A percentile compares a stretch with the other conserved stretches of the same genome.
phyloP scores from a whole-genome alignment of 2,797 vertebrate genomes.

The Cryptoprocta ferox region DNA sequence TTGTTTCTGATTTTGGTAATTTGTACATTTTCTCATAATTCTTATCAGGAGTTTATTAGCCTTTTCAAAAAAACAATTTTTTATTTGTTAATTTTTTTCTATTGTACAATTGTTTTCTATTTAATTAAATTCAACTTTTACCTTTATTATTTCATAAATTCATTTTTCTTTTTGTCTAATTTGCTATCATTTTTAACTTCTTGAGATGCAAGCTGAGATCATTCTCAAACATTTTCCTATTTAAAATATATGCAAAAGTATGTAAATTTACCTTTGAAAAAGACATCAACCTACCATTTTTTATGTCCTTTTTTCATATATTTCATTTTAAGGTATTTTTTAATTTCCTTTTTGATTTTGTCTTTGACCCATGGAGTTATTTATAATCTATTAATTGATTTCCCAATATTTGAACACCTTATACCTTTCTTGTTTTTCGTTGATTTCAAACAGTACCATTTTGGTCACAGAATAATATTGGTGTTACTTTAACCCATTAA shows the following conservation, averaged over 20 bases:
- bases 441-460: background rate
- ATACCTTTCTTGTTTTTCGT: background rate
- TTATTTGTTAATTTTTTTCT: background rate
- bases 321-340: background rate
- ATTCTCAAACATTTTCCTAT: background rate
- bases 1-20: background rate
- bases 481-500: background rate
- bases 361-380: background rate
- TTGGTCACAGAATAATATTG: background rate
- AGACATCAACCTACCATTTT: background rate
- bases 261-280: background rate
- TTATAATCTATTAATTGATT: background rate
- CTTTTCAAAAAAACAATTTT: background rate
- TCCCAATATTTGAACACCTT: background rate
- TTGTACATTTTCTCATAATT: background rate
- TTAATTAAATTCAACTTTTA: background rate
- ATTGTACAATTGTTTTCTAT: background rate
- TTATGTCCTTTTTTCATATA: background rate
- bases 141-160: background rate
- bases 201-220: background rate
- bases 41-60: background rate
- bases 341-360: background rate
- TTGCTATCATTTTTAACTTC: background rate
- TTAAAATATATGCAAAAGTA: background rate
- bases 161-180: background rate